These are phyloP conservation scores for Diogma glabrata DNA, from an alignment of 2,888 invertebrate genomes.

Conservation along the genomic window DNA sequence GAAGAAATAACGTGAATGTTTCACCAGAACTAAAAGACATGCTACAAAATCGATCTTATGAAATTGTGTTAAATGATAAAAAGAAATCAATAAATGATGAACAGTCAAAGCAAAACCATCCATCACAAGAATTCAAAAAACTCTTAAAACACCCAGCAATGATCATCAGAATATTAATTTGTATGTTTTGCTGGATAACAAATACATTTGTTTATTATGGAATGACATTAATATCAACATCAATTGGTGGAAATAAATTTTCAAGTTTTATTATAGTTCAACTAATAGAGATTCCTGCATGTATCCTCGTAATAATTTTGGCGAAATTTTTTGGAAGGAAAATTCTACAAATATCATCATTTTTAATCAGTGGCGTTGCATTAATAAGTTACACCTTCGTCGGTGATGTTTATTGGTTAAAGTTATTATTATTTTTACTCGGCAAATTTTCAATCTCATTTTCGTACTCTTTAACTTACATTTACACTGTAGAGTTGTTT, in stretches of 20 bases:
- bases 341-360: constrained; percentile 43
- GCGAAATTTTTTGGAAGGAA: constrained; percentile 53
- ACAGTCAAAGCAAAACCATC: too few relatives aligned
- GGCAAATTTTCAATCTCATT: constrained; percentile 48
- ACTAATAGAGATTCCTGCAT: constrained; percentile 60
- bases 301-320: constrained; percentile 47
- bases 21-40: neutral
- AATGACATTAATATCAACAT: constrained; percentile 62
- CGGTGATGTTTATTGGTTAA: constrained; percentile 17
- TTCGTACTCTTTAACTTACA: constrained; percentile 48
- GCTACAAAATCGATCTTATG: neutral
- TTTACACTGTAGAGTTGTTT: constrained; percentile 51
- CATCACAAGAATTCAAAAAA: too few relatives aligned
- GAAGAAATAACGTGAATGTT: constrained; percentile 30
- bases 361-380: constrained; percentile 39
- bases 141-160: constrained; percentile 20
- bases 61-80: too few relatives aligned
- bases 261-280: constrained; percentile 52
- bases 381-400: neutral
- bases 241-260: constrained; percentile 60
- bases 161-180: constrained; percentile 39
- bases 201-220: constrained; percentile 73
- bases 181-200: constrained; percentile 71
- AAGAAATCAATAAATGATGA: neutral
- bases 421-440: constrained; percentile 40